Percentiles rank a stretch among this genome's conserved stretches.
These are phyloP conservation scores for Tyrannus savana DNA, from an alignment of 2,113 vertebrate species.

Conservation along the genomic window DNA sequence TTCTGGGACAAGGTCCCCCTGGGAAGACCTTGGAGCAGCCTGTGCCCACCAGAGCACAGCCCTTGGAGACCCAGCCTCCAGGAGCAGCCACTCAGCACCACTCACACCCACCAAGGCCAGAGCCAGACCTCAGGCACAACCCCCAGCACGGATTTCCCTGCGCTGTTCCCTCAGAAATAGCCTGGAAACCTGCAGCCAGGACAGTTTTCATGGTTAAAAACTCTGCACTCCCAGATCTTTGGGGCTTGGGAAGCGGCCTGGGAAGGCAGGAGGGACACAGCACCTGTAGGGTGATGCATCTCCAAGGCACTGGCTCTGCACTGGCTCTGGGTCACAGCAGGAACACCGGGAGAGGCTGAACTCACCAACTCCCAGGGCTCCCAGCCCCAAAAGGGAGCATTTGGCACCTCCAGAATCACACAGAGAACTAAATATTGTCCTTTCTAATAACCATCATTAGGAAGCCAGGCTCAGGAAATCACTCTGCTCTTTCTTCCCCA, in stretches of 20 bases:
- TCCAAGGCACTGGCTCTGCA: not conserved
- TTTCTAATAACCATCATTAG: not conserved
- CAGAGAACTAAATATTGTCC: not conserved
- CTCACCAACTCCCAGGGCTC: not conserved
- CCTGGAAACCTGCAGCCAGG: not conserved
- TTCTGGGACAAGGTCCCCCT: no score
- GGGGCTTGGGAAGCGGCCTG: not conserved
- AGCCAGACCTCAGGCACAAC: not conserved
- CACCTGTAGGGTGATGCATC: not conserved
- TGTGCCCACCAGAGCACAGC: no score
- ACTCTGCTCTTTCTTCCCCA: not conserved
- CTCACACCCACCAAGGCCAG: no score
- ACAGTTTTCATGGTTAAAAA: rapidly evolving
- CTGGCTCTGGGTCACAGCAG: not conserved
- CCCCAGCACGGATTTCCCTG: rapidly evolving
- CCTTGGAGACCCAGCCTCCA: no score
- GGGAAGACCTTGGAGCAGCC: no score
- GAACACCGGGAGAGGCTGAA: not conserved
- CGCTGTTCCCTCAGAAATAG: not conserved
- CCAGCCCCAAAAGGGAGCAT: not conserved
- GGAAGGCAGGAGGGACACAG: not conserved
- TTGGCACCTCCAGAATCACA: not conserved
- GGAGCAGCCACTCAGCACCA: no score
- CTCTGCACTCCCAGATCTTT: not conserved
- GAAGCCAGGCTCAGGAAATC: not conserved